phyloP scores from a whole-genome alignment of 23 tunicate species.

The Ciona savignyi region DNA sequence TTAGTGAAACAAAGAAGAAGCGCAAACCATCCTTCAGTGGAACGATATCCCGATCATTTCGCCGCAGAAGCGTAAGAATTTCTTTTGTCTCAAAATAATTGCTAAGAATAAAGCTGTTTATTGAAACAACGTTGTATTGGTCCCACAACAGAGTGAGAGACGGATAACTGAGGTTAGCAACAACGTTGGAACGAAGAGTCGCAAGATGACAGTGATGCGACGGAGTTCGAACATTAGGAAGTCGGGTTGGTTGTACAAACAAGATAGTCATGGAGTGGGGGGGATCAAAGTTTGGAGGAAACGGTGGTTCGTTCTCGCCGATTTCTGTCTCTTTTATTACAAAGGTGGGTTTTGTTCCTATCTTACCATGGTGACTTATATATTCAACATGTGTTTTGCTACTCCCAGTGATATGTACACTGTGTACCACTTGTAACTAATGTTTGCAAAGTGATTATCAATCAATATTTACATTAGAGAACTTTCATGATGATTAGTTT shows the following conservation, averaged over 20 bases:
- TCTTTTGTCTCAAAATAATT: too few species aligned
- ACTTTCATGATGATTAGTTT: too few species aligned
- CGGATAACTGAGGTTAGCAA: neutral
- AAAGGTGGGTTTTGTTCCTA: conserved; percentile 38
- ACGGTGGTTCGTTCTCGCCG: conserved; percentile 86
- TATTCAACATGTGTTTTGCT: too few species aligned
- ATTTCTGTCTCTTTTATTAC: conserved; percentile 73
- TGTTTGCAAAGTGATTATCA: too few species aligned
- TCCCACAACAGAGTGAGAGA: neutral
- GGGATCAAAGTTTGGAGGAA: conserved; percentile 76
- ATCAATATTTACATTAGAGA: too few species aligned
- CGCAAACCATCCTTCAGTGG: conserved; percentile 47
- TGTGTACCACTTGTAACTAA: too few species aligned
- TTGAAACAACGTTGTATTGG: too few species aligned
- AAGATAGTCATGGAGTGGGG: conserved; percentile 61
- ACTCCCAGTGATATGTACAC: too few species aligned
- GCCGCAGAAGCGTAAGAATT: conserved; percentile 79
- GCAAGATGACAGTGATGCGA: conserved; percentile 43
- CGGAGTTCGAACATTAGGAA: conserved; percentile 14
- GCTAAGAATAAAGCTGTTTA: too few species aligned
- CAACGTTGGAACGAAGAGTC: conserved; percentile 8
- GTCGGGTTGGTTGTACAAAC: conserved; percentile 83
- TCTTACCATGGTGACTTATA: too few species aligned
- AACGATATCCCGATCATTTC: conserved; percentile 38
- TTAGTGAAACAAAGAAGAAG: conserved; percentile 36